Percentiles rank a stretch among this genome's conserved stretches.
These are phyloP conservation scores for Drosophila differens DNA, from an alignment of 2,888 invertebrate genomes.

Conservation along the genomic window DNA sequence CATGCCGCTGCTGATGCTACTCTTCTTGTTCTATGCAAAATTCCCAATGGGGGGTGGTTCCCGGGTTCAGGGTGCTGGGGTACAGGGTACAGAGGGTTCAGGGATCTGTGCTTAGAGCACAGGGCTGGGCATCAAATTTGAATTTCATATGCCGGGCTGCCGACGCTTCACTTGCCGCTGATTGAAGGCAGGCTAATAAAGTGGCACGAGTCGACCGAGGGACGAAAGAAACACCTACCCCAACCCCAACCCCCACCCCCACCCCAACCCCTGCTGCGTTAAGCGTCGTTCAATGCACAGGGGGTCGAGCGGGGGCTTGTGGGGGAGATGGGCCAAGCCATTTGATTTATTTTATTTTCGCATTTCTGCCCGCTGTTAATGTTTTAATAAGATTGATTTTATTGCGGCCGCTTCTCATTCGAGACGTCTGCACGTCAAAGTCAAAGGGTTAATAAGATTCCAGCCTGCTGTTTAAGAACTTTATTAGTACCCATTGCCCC, in stretches of 20 bases:
- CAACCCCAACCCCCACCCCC: not conserved
- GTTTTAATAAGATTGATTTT: conserved; percentile 84
- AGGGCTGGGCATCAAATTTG: conserved; percentile 65
- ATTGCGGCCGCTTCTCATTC: conserved; percentile 66
- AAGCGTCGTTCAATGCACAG: conserved; percentile 65
- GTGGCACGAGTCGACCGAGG: conserved; percentile 46
- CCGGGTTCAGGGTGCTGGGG: conserved; percentile 15
- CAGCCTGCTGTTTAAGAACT: conserved; percentile 83
- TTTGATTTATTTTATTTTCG: conserved; percentile 80
- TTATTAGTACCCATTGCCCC: conserved; percentile 67
- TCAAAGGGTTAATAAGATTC: conserved; percentile 84
- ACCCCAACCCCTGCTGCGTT: conserved; percentile 66
- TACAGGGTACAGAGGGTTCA: conserved; percentile 13
- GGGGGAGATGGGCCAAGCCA: conserved; percentile 33
- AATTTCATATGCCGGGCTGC: conserved; percentile 73
- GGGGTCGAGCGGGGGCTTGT: conserved; percentile 5
- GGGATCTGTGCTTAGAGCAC: not conserved
- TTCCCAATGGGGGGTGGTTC: conserved; percentile 52
- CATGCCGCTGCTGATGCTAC: conserved; percentile 49
- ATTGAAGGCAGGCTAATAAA: conserved; percentile 78
- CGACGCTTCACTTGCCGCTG: conserved; percentile 59
- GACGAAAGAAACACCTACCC: conserved; percentile 57
- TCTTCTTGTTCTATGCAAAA: conserved; percentile 65
- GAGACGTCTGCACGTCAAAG: conserved; percentile 37
- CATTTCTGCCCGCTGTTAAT: conserved; percentile 71